A percentile compares a stretch with the other conserved stretches of the same genome.
These are phyloP conservation scores for Ctenoplectra terminalis DNA, from an alignment of 1,140 invertebrate species.

Conservation along the genomic window DNA sequence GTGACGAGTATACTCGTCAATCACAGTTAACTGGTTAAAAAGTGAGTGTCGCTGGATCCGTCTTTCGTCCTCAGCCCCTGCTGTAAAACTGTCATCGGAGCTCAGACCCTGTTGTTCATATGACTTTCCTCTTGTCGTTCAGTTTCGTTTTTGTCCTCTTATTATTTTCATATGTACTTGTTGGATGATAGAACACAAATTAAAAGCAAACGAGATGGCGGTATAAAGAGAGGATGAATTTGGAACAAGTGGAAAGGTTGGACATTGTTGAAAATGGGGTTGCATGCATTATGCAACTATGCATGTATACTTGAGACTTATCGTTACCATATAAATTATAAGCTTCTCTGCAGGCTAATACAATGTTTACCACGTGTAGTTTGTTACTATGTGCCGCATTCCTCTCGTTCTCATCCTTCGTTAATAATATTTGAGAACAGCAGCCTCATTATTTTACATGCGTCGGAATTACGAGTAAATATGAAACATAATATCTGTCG, in stretches of 20 bases:
- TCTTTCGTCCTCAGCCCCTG: too few relatives aligned
- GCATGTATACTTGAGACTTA: slow-evolving; percentile 58
- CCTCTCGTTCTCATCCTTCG: too few relatives aligned
- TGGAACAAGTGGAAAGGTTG: slow-evolving; percentile 47
- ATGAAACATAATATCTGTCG: too few relatives aligned
- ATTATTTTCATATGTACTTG: too few relatives aligned
- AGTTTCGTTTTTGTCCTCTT: too few relatives aligned
- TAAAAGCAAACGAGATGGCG: slow-evolving; percentile 37
- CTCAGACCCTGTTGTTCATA: too few relatives aligned
- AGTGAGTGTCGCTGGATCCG: too few relatives aligned
- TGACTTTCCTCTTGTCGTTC: too few relatives aligned
- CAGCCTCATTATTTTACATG: background rate
- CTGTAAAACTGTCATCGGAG: too few relatives aligned
- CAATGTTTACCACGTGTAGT: background rate
- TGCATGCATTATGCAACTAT: slow-evolving; percentile 71
- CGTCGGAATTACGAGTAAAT: too few relatives aligned
- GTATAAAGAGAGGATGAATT: slow-evolving; percentile 24
- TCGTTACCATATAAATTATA: slow-evolving; percentile 52
- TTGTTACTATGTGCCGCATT: background rate
- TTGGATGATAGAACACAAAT: slow-evolving; percentile 34
- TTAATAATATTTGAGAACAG: background rate
- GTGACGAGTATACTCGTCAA: too few relatives aligned
- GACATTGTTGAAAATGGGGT: slow-evolving; percentile 61
- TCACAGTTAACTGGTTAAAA: too few relatives aligned
- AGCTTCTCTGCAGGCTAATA: background rate